Percentiles rank a stretch among this genome's conserved stretches.
These are phyloP conservation scores for Nemotelus nigrinus DNA, from an alignment of 2,888 invertebrate species.

Conservation along the genomic window DNA sequence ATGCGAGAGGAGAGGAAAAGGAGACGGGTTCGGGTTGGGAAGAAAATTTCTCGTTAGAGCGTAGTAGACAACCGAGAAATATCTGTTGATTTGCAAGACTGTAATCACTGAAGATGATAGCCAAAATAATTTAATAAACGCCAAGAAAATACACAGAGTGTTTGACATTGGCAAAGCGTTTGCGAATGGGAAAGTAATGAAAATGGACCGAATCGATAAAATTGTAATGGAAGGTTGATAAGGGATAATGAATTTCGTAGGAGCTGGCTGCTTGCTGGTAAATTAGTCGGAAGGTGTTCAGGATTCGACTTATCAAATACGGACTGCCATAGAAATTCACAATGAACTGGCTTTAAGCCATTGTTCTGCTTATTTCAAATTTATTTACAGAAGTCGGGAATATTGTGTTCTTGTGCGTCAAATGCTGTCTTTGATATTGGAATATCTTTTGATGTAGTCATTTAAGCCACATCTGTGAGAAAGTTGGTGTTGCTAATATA, in stretches of 20 bases:
- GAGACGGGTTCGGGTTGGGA: neutral
- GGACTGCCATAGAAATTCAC: no score
- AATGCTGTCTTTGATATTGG: no score
- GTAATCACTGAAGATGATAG: constrained; percentile 34
- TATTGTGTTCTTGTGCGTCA: no score
- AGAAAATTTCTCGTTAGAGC: neutral
- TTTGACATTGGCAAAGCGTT: neutral
- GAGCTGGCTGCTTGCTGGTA: neutral
- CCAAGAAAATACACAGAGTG: neutral
- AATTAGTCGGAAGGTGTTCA: neutral
- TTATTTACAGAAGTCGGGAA: no score
- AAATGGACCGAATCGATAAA: neutral
- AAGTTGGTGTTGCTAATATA: no score
- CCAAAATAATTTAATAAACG: constrained; percentile 34
- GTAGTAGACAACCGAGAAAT: neutral
- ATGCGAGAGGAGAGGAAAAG: neutral
- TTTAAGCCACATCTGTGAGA: no score
- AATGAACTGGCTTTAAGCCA: no score
- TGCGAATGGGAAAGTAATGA: neutral
- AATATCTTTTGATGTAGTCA: no score
- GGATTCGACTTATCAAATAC: neutral
- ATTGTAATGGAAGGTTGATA: neutral
- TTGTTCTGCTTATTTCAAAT: no score
- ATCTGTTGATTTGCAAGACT: constrained; percentile 34
- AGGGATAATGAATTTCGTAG: constrained; percentile 10